Base-by-base conservation (phyloP, 2,888 invertebrate genomes). In the Napeogenes inachia region DNA sequence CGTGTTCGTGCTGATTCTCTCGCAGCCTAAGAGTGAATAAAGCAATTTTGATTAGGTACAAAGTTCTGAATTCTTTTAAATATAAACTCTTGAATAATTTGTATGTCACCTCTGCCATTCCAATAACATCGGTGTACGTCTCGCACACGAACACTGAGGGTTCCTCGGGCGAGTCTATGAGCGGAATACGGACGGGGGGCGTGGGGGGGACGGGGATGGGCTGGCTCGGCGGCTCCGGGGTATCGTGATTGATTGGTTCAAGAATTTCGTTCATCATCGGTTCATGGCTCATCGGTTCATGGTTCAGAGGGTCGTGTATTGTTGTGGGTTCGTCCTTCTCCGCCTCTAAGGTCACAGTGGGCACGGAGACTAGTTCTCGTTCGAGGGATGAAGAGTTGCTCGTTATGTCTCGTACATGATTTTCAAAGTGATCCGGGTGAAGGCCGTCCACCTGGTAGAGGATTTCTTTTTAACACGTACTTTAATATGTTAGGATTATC, bases 311-410 rank as follows among this genome's bases (percentile, higher is more conserved):
- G 50, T 65, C 68, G 8, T 58, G 21, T 21, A 21, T 21, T 21
- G 21, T 21, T 21, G 53, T 53, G 12, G 13, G 21, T n/a, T 54
- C 53, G 12, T 56, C 42, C 33, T 57, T 61, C 13, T 57, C 45
- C 54, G 46, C 64, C 64, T 58, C 68, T 68, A 13, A 57, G 57
- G 59, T 57, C 45, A 57, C 45, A 30, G 63, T 42, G 56, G 50
- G 60, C 57, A 54, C 71, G 60, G 68, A 70, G 47, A 72, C 76
- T n/a, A 89, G 76, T 62, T 89, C 89, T 0, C 89, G 79, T 66
- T 89, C 89, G 8, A 89, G 73, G 0, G 89, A 89, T 0, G 88
- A 87, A 0, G 89, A 89, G 46, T 78, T 85, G 70, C 78, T 85
- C 79, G 66, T 82, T 75, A 2, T 77, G 65, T n/a, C 70, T 2